These are phyloP conservation scores for Nezara viridula DNA, from an alignment of 2,888 invertebrate genomes.

Conservation along the genomic window DNA sequence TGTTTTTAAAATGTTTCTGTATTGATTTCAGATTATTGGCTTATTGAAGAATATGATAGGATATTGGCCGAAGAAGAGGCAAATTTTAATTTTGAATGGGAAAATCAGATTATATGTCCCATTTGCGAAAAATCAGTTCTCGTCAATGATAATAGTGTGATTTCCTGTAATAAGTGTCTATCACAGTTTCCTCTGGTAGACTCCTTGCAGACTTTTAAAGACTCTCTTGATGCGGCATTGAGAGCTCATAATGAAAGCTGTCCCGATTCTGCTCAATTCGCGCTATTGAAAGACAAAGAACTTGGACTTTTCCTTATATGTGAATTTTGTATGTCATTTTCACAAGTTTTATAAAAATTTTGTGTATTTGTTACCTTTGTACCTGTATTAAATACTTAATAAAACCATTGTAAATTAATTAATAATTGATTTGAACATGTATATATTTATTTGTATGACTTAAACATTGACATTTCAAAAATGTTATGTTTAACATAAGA, in stretches of 20 bases:
- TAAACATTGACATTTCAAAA: not conserved
- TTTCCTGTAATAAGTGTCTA: slow-evolving; percentile 58
- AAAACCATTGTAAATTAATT: slow-evolving; percentile 5
- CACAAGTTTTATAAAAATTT: slow-evolving; percentile 57
- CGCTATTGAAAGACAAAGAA: slow-evolving; percentile 57
- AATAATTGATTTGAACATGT: not conserved
- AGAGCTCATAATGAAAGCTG: slow-evolving; percentile 55
- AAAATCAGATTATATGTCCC: slow-evolving; percentile 69
- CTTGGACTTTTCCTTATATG: slow-evolving; percentile 62
- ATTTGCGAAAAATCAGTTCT: slow-evolving; percentile 67
- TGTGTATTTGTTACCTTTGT: not conserved
- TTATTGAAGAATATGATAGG: slow-evolving; percentile 68
- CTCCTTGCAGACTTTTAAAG: slow-evolving; percentile 39
- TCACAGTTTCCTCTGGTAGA: slow-evolving; percentile 55
- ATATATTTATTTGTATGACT: not conserved
- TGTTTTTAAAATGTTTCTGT: not conserved
- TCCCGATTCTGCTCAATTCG: slow-evolving; percentile 59
- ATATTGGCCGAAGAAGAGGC: slow-evolving; percentile 66
- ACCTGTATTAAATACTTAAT: not conserved
- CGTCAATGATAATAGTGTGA: too few species aligned
- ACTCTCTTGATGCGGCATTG: slow-evolving; percentile 48
- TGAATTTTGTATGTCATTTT: slow-evolving; percentile 59
- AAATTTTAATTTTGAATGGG: slow-evolving; percentile 62
- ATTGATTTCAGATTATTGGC: slow-evolving; percentile 59
- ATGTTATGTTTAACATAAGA: not conserved